Evolutionary conservation across 53 echinoderm and acorn worm species (phyloP).

Genomic region (Henricia sp.): DNA sequence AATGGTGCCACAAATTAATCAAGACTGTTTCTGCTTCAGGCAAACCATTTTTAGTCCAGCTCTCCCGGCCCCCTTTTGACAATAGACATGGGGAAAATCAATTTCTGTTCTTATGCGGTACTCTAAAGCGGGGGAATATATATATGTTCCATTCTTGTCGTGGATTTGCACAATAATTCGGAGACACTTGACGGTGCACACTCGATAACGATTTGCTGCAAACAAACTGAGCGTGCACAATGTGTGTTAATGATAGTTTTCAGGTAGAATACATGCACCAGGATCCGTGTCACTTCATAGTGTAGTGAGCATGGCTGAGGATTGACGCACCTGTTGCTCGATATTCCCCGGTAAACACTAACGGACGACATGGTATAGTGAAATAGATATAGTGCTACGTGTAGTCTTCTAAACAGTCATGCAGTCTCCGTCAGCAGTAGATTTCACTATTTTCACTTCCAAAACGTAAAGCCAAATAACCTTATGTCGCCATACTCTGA

Average conservation of each 20-base stretch:
- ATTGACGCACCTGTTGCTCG: conserved; percentile 51
- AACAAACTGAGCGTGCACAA: too few relatives aligned
- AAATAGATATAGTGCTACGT: conserved; percentile 23
- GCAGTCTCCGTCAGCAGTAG: too few relatives aligned
- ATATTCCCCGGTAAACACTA: conserved; percentile 5
- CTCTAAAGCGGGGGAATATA: not conserved
- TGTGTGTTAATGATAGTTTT: too few relatives aligned
- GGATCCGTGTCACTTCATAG: too few relatives aligned
- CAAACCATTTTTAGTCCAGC: not conserved
- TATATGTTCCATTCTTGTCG: conserved; percentile 15
- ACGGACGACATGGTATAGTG: conserved; percentile 12
- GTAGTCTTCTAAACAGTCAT: not conserved
- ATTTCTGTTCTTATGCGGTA: conserved; percentile 22
- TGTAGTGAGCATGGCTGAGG: too few relatives aligned
- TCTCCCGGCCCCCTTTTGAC: not conserved
- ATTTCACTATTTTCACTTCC: too few relatives aligned
- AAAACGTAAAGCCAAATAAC: too few relatives aligned
- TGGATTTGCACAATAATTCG: conserved; percentile 41
- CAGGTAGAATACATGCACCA: too few relatives aligned
- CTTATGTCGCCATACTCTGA: too few relatives aligned
- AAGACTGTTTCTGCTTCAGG: not conserved
- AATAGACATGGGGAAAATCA: conserved; percentile 19
- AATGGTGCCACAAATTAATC: not conserved
- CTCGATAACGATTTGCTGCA: conserved; percentile 52
- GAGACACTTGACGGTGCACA: conserved; percentile 4